Percentiles rank a stretch among this genome's conserved stretches.
Evolutionary conservation across 2,888 invertebrate species (phyloP).

Genomic region (Metalampra italica): DNA sequence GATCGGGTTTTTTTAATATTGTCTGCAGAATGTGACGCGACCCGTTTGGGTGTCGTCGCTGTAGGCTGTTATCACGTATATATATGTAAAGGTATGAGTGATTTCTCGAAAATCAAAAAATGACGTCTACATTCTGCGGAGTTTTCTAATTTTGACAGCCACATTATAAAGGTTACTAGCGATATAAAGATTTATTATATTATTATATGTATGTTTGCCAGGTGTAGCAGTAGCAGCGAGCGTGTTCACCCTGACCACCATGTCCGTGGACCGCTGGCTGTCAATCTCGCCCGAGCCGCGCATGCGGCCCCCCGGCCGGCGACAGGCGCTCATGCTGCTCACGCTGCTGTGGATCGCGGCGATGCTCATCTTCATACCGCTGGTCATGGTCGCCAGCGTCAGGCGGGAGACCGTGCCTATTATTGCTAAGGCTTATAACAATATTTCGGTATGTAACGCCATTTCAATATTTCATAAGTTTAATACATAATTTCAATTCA

Average conservation of each 20-base stretch:
- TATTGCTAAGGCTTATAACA: constrained; percentile 46
- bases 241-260: constrained; percentile 86
- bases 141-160: too few species aligned
- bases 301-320: constrained; percentile 79
- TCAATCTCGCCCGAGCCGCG: constrained; percentile 82
- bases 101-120: too few species aligned
- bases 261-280: constrained; percentile 87
- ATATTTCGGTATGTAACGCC: constrained; percentile 54
- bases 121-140: too few species aligned
- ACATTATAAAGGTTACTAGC: too few species aligned
- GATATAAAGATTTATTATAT: too few species aligned
- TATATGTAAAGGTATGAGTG: too few species aligned
- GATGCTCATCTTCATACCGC: constrained; percentile 82
- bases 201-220: too few species aligned
- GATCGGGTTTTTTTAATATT: too few species aligned
- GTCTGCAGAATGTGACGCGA: too few species aligned
- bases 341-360: constrained; percentile 83
- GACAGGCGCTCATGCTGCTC: constrained; percentile 81
- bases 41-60: too few species aligned
- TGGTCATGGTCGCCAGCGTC: constrained; percentile 74
- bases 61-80: too few species aligned
- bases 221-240: constrained; percentile 87
- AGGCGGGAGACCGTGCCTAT: constrained; percentile 57
- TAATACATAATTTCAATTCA: background rate
- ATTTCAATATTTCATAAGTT: background rate